Evolutionary conservation across 2,888 invertebrate genomes (phyloP).

Genomic region (Monoplex corrugatus): DNA sequence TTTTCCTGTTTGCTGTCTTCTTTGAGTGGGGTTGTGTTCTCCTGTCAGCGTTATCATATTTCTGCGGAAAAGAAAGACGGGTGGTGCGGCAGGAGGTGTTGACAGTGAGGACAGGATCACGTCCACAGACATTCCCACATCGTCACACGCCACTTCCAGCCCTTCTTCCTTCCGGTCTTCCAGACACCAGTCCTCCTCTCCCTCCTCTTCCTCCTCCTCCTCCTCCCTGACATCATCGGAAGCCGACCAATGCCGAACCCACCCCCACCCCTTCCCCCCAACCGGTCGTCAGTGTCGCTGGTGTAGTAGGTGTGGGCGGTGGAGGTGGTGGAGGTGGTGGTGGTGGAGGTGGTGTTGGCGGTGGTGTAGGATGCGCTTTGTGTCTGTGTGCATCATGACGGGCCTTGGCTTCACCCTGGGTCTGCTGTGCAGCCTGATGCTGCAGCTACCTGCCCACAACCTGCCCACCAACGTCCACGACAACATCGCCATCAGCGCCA

Average conservation of each 20-base stretch:
- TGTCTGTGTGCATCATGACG: constrained; percentile 64
- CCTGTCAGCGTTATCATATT: background rate
- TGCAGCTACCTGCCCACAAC: constrained; percentile 70
- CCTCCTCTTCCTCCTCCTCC: background rate
- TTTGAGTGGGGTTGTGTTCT: background rate
- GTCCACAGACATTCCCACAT: background rate
- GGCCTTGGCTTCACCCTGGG: constrained; percentile 73
- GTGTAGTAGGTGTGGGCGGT: background rate
- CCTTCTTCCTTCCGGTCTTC: background rate
- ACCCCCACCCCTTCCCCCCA: too few relatives aligned
- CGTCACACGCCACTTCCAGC: background rate
- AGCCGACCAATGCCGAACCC: constrained; percentile 31
- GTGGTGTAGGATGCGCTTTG: constrained; percentile 56
- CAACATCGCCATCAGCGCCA: constrained; percentile 15
- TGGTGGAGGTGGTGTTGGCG: background rate
- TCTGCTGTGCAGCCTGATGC: constrained; percentile 69
- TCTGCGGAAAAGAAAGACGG: background rate
- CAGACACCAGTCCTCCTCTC: background rate
- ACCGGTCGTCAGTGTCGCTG: too few relatives aligned
- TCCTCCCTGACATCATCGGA: background rate
- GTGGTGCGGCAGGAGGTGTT: background rate
- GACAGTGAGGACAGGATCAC: background rate
- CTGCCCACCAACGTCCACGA: constrained; percentile 62
- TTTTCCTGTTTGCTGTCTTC: background rate
- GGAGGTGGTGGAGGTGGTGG: background rate